Evolutionary conservation across 2,113 vertebrate genomes (phyloP).

Genomic region (Otolemur garnettii): DNA sequence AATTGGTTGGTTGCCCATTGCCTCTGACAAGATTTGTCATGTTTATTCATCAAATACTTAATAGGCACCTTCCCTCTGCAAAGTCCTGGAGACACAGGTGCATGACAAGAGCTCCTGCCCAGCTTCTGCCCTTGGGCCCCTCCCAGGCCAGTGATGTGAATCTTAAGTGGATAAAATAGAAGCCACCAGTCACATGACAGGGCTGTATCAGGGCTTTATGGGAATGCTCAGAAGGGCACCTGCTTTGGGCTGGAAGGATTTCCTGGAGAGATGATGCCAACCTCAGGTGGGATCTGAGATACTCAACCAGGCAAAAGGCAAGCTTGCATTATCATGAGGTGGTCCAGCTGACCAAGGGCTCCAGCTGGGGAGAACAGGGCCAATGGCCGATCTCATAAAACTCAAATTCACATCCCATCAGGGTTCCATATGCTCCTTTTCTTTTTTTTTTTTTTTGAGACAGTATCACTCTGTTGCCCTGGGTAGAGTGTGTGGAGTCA

Average conservation of each 20-base stretch:
- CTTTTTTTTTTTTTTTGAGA: no score
- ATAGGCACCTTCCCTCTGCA: background rate
- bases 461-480: no score
- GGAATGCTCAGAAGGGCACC: background rate
- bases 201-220: background rate
- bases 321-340: rapidly evolving
- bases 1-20: background rate
- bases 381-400: rapidly evolving
- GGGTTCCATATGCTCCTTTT: background rate
- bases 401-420: background rate
- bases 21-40: background rate
- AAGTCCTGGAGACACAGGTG: background rate
- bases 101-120: background rate
- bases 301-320: background rate
- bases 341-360: background rate
- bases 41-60: background rate
- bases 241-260: background rate
- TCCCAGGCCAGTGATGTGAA: background rate
- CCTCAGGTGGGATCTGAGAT: no score
- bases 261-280: background rate
- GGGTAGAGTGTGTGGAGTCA: no score
- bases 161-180: rapidly evolving
- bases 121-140: background rate
- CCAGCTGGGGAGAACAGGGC: no score
- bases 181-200: background rate